phyloP scores from a whole-genome alignment of 2,113 vertebrate genomes.

The Microtus oregoni region DNA sequence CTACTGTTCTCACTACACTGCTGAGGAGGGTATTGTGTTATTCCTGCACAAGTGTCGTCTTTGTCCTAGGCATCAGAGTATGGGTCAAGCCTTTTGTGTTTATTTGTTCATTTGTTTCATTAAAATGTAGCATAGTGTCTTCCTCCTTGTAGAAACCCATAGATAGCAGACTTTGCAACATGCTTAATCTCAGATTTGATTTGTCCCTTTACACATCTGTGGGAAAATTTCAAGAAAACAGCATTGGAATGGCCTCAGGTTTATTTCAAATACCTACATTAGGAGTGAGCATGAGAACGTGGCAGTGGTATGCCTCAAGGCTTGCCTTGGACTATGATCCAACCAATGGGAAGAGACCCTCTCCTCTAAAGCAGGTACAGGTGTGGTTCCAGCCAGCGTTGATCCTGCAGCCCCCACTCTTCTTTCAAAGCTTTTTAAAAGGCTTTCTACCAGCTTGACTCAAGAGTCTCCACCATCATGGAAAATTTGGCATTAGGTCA shows the following conservation, averaged over 20 bases:
- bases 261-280: background rate
- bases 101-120: background rate
- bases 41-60: background rate
- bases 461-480: background rate
- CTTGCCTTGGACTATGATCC: background rate
- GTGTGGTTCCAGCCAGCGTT: accelerated
- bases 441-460: background rate
- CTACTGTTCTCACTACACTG: accelerated
- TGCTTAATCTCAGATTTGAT: background rate
- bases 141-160: background rate
- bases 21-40: accelerated
- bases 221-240: background rate
- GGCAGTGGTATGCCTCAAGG: background rate
- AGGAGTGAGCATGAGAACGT: accelerated
- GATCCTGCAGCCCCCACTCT: background rate
- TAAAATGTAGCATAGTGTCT: background rate
- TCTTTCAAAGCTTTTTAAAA: background rate
- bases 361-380: background rate
- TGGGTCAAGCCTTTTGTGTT: background rate
- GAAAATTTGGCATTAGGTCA: background rate
- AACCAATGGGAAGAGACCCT: background rate
- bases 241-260: background rate
- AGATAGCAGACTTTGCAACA: background rate
- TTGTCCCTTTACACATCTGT: background rate
- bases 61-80: too few relatives aligned